Base-by-base conservation (phyloP, 2,113 vertebrate species). In the Calyptomena viridis region DNA sequence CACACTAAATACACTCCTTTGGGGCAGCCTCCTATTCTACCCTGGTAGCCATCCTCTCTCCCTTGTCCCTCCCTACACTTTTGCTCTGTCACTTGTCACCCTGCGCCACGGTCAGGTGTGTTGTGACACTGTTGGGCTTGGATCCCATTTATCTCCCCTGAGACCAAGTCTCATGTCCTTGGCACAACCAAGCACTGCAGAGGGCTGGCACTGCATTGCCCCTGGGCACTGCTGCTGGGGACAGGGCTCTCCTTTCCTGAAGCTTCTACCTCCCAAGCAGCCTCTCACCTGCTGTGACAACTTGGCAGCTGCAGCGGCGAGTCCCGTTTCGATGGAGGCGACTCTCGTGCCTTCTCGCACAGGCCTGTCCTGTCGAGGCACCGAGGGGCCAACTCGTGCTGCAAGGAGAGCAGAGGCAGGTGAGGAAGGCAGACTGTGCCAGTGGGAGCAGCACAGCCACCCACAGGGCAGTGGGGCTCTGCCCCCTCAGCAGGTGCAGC, bases 261-360 rank as follows among this genome's bases (percentile, higher is more conserved):
- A 76, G 37, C 80, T 58, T 22, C 60, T 37, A 8, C 50, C 62
- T 46, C 55, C 53, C 59, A 37, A 46, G 87, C 56, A 64, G 73
- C 56, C 96, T 95, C 91, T 96, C 91, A 99, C 99, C 99, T 99
- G 99, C 97, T 99, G 99, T 39, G 99, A 99, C 31, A 99, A 96
- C 93, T 99, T 99, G 14, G 99, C 99, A 1, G 99, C 99, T 0
- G 99, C 99, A 0, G 99, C 99, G 0, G 99, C 99, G 28, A 99
- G 97, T 46, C 99, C 99, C 0, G 99, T 99, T 95, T 99, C 99
- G 62, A 99, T 99, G 93, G 99, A 99, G n/a, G 99, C 99, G 50
- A 99, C 99, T 75, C 99, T 97, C 1, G 99, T 99, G 42, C 99
- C 99, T 64, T 99, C 99, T 40, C 99, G 98, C n/a, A 99, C 98